Evolutionary conservation across 2,888 invertebrate genomes (phyloP), one percentile per base, ranked within the genome.

Genomic region (Phortica okadai): DNA sequence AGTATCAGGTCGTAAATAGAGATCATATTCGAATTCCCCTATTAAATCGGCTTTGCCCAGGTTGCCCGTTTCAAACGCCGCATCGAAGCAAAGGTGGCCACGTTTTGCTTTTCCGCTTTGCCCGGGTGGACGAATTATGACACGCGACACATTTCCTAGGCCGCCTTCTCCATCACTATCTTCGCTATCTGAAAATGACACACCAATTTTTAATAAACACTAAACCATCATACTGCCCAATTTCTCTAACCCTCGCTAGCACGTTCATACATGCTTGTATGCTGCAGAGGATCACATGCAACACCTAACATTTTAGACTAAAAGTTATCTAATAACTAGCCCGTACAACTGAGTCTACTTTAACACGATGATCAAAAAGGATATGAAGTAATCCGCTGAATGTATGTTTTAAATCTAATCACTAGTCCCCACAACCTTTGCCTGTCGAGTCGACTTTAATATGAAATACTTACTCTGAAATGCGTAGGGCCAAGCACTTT

Each of bases 41-140:
- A 99, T 94, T 83, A 98, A 94, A 90, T 98, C 98, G 1, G 98
- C 98, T 81, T 97, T 93, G n/a, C 98, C 99, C 74, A 99, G 93
- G 92, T 99, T 99, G 84, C 99, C 98, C 79, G 98, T 97, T 92
- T 99, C 99, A 92, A 97, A 99, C 16, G 98, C 97, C 1, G 99
- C 98, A 92, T 99, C 98, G 92, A 99, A 99, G 89, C 98, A 98
- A 41, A 99, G 93, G 90, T 99, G 98, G 3, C 99, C 99, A 80
- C 97, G 95, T 92, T 98, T 98, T 11, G 98, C 98, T 91, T 98
- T 97, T 1, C 98, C 98, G 88, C 97, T 97, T 90, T 97, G 97
- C 0, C 97, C 97, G 0, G 97, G 95, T 6, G 97, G 97, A 21
- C 97, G 94, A 90, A 98, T 96, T 70, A 97, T 96, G 86, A 96